Conservation (phyloP, 2,113 vertebrate species). For the Esox niger region DNA sequence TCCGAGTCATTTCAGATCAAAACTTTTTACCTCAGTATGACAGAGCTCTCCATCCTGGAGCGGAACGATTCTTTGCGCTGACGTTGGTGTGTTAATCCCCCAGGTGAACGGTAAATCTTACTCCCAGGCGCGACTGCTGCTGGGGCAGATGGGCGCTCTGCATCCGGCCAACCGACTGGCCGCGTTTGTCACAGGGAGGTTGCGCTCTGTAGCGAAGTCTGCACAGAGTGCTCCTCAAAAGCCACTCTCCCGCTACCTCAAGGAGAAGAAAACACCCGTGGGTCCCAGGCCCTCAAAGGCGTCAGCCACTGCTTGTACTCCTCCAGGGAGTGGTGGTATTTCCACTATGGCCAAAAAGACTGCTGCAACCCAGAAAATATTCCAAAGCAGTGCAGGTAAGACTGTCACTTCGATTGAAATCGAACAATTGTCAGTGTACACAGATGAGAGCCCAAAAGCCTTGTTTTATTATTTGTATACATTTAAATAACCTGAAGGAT, state of each 20-base stretch:
- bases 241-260: neutral
- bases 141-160: slow-evolving; percentile 91
- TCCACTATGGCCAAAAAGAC: neutral
- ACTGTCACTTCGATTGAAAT: neutral
- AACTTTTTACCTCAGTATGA: neutral
- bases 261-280: neutral
- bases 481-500: neutral
- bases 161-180: slow-evolving; percentile 91
- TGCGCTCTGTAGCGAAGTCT: slow-evolving; percentile 45
- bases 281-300: neutral
- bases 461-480: neutral
- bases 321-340: slow-evolving; percentile 33
- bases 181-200: slow-evolving; percentile 84
- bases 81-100: slow-evolving; percentile 3
- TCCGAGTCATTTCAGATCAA: neutral
- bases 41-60: neutral
- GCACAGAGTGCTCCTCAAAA: neutral
- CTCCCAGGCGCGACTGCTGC: slow-evolving; percentile 85
- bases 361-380: neutral
- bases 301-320: slow-evolving; percentile 26
- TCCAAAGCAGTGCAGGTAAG: neutral
- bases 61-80: neutral
- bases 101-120: slow-evolving; percentile 92
- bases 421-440: neutral
- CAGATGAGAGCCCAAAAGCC: no score